phyloP scores from a whole-genome alignment of 2,113 vertebrate species.

The Eulemur rufifrons region DNA sequence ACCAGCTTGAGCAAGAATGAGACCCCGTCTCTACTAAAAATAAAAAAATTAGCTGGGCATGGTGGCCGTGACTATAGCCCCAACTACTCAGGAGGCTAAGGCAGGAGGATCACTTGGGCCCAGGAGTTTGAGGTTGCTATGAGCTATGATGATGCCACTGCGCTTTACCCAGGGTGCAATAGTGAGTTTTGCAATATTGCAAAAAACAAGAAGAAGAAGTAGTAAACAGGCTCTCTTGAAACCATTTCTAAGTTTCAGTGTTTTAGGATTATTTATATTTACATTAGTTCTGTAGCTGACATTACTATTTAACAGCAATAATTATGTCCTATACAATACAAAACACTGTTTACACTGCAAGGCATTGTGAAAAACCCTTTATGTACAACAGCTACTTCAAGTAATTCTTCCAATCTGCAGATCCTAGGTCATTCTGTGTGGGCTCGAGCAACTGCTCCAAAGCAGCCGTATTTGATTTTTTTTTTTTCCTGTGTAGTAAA shows the following conservation, averaged over 20 bases:
- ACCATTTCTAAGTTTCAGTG: not conserved
- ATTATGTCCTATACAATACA: not conserved
- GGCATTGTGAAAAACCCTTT: not conserved
- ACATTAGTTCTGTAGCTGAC: not conserved
- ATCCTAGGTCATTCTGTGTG: not conserved
- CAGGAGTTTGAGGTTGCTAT: no score
- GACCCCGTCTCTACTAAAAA: no score
- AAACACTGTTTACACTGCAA: not conserved
- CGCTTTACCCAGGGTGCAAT: no score
- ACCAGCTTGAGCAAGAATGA: no score
- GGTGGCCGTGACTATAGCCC: no score
- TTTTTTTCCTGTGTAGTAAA: not conserved
- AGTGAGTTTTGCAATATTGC: no score
- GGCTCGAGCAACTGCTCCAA: not conserved
- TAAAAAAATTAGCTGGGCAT: no score
- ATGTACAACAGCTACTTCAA: not conserved
- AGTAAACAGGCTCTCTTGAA: not conserved
- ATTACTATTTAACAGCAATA: not conserved
- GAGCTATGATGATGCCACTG: no score
- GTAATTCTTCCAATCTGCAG: not conserved
- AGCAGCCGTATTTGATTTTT: not conserved
- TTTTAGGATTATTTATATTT: not conserved
- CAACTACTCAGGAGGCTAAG: no score
- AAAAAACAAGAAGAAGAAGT: no score
- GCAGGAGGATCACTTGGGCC: no score